Evolutionary conservation across 2,888 invertebrate species (phyloP).

Genomic region (Callimorpha dominula): DNA sequence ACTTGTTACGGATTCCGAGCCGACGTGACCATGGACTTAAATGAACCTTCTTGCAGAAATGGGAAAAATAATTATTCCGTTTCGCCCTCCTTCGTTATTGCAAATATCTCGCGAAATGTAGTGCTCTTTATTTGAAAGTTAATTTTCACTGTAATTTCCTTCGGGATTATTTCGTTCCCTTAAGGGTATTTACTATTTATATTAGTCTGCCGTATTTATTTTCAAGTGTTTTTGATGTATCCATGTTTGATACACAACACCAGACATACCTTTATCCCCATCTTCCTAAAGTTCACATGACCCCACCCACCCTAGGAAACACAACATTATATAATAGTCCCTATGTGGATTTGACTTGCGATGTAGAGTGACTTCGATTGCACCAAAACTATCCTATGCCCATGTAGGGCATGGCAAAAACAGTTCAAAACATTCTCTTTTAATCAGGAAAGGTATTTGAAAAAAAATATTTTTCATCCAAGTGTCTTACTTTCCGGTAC

Average conservation of each 20-base stretch:
- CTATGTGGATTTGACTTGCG: background rate
- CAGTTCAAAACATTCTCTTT: background rate
- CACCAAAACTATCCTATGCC: background rate
- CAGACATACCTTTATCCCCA: too few relatives aligned
- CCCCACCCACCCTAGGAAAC: too few relatives aligned
- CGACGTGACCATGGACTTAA: constrained; percentile 59
- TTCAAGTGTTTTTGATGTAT: background rate
- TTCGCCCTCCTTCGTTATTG: constrained; percentile 45
- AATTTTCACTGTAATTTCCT: constrained; percentile 49
- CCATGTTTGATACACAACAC: background rate
- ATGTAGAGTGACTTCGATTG: background rate
- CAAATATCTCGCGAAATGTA: constrained; percentile 51
- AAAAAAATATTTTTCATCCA: constrained; percentile 7
- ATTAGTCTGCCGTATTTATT: constrained; percentile 6
- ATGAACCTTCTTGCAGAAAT: constrained; percentile 52
- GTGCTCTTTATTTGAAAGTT: constrained; percentile 55
- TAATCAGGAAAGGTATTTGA: constrained; percentile 14
- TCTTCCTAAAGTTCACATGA: too few relatives aligned
- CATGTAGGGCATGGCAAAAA: background rate
- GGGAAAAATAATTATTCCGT: constrained; percentile 59
- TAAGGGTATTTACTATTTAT: background rate
- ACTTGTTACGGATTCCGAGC: constrained; percentile 54
- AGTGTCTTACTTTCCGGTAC: constrained; percentile 39
- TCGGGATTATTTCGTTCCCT: constrained; percentile 30
- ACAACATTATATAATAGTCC: too few relatives aligned